phyloP scores from a whole-genome alignment of 2,113 vertebrate genomes.

The Pachyramphus minor region DNA sequence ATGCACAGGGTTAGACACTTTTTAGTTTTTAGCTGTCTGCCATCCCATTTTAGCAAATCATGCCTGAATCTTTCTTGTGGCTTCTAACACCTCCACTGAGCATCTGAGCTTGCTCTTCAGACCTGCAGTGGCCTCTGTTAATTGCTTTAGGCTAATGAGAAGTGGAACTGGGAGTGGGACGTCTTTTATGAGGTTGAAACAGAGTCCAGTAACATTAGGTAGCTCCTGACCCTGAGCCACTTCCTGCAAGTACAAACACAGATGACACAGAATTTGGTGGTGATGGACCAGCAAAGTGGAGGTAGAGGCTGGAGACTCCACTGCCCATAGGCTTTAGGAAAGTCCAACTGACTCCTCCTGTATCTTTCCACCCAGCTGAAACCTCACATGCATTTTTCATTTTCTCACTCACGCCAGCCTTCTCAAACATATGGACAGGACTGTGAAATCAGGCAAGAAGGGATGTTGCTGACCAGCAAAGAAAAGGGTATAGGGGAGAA shows the following conservation, averaged over 20 bases:
- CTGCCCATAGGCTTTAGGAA: not conserved
- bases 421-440: not conserved
- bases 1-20: fast-evolving
- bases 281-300: not conserved
- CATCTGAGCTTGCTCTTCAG: not conserved
- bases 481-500: not conserved
- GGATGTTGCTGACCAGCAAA: not conserved
- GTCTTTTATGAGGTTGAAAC: not conserved
- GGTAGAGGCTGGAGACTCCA: not conserved
- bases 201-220: not conserved
- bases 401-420: not conserved
- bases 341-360: not conserved
- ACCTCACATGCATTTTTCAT: not conserved
- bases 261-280: not conserved
- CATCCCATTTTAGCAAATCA: not conserved
- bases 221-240: not conserved
- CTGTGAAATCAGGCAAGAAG: not conserved
- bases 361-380: not conserved
- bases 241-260: not conserved
- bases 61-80: not conserved
- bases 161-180: not conserved
- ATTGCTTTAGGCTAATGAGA: not conserved
- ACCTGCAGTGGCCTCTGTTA: not conserved
- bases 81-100: not conserved
- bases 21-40: not conserved